Conservation (phyloP, 1,140 invertebrate genomes). For the Zophobas atratus region DNA sequence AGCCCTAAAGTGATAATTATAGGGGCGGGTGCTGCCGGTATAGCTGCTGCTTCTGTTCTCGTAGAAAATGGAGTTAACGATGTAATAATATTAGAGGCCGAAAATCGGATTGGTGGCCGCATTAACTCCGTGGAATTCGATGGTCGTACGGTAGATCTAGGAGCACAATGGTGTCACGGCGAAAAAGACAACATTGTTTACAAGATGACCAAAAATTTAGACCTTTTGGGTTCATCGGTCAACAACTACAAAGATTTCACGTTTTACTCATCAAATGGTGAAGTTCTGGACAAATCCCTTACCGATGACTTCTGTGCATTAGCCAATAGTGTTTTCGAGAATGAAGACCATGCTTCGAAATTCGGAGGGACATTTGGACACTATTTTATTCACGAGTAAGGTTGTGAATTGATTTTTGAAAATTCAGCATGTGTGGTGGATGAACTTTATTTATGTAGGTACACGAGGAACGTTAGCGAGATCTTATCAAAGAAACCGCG, state of each 20-base stretch:
- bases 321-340: slow-evolving; percentile 49
- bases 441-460: no score
- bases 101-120: slow-evolving; percentile 80
- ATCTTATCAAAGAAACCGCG: no score
- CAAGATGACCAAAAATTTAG: slow-evolving; percentile 73
- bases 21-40: slow-evolving; percentile 74
- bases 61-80: slow-evolving; percentile 71
- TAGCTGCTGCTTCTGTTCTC: slow-evolving; percentile 73
- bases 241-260: slow-evolving; percentile 57
- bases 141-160: slow-evolving; percentile 80
- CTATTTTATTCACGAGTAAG: slow-evolving; percentile 59
- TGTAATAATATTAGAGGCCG: slow-evolving; percentile 78
- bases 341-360: slow-evolving; percentile 50
- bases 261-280: slow-evolving; percentile 60
- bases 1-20: slow-evolving; percentile 70
- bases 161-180: slow-evolving; percentile 87
- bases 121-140: slow-evolving; percentile 75
- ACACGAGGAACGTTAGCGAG: no score
- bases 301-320: slow-evolving; percentile 63
- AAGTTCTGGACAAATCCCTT: slow-evolving; percentile 67
- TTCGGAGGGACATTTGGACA: slow-evolving; percentile 55
- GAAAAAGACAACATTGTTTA: slow-evolving; percentile 80
- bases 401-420: slow-evolving; percentile 25
- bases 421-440: no score
- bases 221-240: slow-evolving; percentile 69